phyloP scores from a whole-genome alignment of 1,140 invertebrate species.

The Drosophila rufa region DNA sequence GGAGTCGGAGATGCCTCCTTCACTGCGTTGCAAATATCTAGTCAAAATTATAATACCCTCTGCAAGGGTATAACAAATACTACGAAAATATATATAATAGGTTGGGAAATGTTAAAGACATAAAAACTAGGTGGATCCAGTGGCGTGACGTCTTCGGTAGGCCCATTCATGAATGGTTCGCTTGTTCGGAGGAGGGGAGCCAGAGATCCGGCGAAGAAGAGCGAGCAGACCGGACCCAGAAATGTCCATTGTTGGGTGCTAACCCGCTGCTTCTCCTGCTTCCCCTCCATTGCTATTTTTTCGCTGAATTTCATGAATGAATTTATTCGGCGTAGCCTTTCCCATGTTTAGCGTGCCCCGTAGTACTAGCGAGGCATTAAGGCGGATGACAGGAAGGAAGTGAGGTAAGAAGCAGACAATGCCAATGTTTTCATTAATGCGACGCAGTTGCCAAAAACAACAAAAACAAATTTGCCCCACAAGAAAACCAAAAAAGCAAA shows the following conservation, averaged over 20 bases:
- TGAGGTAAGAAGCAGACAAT: slow-evolving; percentile 77
- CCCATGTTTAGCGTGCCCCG: slow-evolving; percentile 57
- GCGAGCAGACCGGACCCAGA: slow-evolving; percentile 31
- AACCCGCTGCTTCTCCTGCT: slow-evolving; percentile 10
- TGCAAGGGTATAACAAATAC: too few species aligned
- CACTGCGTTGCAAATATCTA: too few species aligned
- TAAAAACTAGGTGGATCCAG: slow-evolving; percentile 22
- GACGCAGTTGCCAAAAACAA: slow-evolving; percentile 76
- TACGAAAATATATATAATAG: slow-evolving; percentile 22
- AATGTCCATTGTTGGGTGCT: slow-evolving; percentile 47
- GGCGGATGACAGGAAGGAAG: slow-evolving; percentile 73
- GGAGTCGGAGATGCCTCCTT: too few species aligned
- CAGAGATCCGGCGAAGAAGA: slow-evolving; percentile 7
- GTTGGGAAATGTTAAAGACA: slow-evolving; percentile 23
- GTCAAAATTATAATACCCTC: too few species aligned
- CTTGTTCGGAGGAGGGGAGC: not conserved
- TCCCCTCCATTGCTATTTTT: slow-evolving; percentile 21
- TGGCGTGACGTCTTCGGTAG: slow-evolving; percentile 34
- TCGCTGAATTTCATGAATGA: slow-evolving; percentile 76
- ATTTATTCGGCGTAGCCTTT: slow-evolving; percentile 50
- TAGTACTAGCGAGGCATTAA: slow-evolving; percentile 50
- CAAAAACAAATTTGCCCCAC: slow-evolving; percentile 37
- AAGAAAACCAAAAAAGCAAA: slow-evolving; percentile 26
- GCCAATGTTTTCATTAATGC: slow-evolving; percentile 83
- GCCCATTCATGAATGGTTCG: slow-evolving; percentile 36